Conservation (phyloP, 2,888 invertebrate species). For the Acrobasis consociella region DNA sequence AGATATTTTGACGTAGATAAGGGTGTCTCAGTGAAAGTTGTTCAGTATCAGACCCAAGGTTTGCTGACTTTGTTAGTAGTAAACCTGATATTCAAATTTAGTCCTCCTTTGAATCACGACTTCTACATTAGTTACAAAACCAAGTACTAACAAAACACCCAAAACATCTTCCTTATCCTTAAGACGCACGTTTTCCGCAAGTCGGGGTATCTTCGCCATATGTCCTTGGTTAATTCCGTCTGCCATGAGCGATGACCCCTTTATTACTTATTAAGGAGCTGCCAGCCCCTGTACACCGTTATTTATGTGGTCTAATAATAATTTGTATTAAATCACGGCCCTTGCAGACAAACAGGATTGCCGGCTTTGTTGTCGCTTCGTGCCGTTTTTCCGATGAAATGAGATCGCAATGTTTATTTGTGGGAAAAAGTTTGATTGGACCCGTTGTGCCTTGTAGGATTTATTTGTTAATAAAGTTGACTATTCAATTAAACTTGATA, state of each 20-base stretch:
- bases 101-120: too few species aligned
- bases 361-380: slow-evolving; percentile 73
- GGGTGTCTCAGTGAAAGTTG: too few species aligned
- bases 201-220: slow-evolving; percentile 48
- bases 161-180: slow-evolving; percentile 9
- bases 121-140: not conserved
- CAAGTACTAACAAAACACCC: not conserved
- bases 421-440: slow-evolving; percentile 46
- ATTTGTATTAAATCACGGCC: slow-evolving; percentile 82
- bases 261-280: slow-evolving; percentile 82
- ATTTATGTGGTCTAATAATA: slow-evolving; percentile 83
- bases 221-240: slow-evolving; percentile 72
- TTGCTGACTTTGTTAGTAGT: too few species aligned
- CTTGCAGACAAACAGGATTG: slow-evolving; percentile 78
- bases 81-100: too few species aligned
- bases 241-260: slow-evolving; percentile 78
- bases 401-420: slow-evolving; percentile 51
- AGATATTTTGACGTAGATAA: too few species aligned
- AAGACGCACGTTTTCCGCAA: slow-evolving; percentile 10
- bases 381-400: slow-evolving; percentile 53
- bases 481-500: not conserved
- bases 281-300: slow-evolving; percentile 68
- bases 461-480: slow-evolving; percentile 9
- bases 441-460: slow-evolving; percentile 15
- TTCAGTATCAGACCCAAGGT: too few species aligned